phyloP scores from a whole-genome alignment of 1,140 invertebrate genomes.

The Cataglyphis hispanica region DNA sequence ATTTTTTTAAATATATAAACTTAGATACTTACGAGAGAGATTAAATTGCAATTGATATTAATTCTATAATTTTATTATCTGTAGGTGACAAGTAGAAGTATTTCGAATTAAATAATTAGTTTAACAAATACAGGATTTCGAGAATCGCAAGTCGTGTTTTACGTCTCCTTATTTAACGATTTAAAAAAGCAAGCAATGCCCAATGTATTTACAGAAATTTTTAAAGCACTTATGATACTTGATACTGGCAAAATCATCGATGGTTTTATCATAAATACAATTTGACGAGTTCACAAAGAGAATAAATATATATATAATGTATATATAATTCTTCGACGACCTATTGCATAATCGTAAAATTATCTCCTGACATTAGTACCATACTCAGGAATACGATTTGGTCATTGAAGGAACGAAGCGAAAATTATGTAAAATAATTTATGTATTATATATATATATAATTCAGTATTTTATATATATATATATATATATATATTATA shows the following conservation, averaged over 20 bases:
- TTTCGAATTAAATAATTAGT: background rate
- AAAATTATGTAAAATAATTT: conserved; percentile 75
- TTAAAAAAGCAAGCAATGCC: background rate
- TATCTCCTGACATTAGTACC: conserved; percentile 8
- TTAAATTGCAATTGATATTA: background rate
- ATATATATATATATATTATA: conserved; percentile 65
- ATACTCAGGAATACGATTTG: background rate
- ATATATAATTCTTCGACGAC: conserved; percentile 15
- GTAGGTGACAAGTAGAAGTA: background rate
- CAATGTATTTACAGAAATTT: conserved; percentile 18
- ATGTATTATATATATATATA: conserved; percentile 67
- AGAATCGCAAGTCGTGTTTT: background rate
- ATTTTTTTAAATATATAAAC: too few relatives aligned
- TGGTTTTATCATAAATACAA: background rate
- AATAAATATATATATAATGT: conserved; percentile 2
- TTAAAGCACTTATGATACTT: background rate
- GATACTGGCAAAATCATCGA: background rate
- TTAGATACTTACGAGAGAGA: too few relatives aligned
- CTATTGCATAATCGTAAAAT: conserved; percentile 8
- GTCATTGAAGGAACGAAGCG: conserved; percentile 39
- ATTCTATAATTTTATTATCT: background rate
- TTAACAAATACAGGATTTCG: background rate
- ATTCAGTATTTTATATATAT: too few relatives aligned
- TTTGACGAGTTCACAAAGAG: background rate
- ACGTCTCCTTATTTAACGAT: background rate